Evolutionary conservation across 2,888 invertebrate species (phyloP), one percentile per base, ranked within the genome.

Genomic region (Drosophila putrida): DNA sequence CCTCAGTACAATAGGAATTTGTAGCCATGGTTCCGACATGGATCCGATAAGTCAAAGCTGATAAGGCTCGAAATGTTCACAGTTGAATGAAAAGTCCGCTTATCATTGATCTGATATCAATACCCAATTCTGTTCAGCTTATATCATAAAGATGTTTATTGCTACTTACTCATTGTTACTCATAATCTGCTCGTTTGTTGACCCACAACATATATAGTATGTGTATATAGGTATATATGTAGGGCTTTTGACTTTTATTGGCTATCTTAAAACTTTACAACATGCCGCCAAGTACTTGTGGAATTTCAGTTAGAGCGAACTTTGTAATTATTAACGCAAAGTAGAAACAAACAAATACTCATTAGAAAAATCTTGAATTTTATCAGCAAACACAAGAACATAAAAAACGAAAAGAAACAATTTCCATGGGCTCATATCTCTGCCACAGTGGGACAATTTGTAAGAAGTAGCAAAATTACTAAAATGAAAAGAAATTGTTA

Each of bases 341-440:
- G 11, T 11, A 6, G 41, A 41, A 1, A 2, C 1, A 15, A 55
- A 44, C 35, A 36, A 36, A 9, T 50, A n/a, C 51, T 73, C 67
- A 61, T 74, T 63, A 57, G 50, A 39, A 53, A 70, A 60, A 66
- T 83, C 71, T 78, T 54, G 28, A 15, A 49, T 57, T 49, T 83
- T 83, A 83, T 84, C 81, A 84, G 64, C 54, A 61, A 65, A 53
- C 36, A 47, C 31, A 6, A 61, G 20, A 51, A 65, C 25, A 0
- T 1, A 27, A 15, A 28, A 10, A 6, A 31, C 9, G 31, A 6
- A 27, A 11, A 20, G 13, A 41, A 67, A 4, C 15, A 39, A 54
- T 41, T 60, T 60, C 33, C 69, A 60, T 66, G 53, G 49, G 4
- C n/a, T 10, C 41, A 39, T 79, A 57, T 80, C 55, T 31, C n/a